These are phyloP conservation scores for Microctonus brassicae DNA, from an alignment of 2,888 invertebrate species.

Conservation along the genomic window DNA sequence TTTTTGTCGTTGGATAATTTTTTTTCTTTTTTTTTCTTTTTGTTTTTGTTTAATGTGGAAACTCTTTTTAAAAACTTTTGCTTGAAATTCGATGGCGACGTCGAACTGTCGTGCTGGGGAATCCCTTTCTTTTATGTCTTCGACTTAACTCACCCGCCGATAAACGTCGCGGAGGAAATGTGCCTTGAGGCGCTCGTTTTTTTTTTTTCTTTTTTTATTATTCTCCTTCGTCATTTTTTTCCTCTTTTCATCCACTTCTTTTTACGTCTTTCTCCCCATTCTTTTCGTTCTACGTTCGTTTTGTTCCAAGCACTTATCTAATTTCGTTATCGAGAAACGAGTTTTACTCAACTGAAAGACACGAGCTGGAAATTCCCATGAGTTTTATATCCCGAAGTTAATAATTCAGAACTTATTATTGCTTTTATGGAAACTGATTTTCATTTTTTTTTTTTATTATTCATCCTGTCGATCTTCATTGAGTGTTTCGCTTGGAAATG, in stretches of 20 bases:
- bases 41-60: not conserved
- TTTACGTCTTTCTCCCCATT: constrained; percentile 9
- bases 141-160: constrained; percentile 3
- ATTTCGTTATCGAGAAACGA: constrained; percentile 16
- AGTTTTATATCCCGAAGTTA: constrained; percentile 3
- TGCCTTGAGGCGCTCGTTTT: constrained; percentile 19
- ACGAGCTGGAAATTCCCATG: not conserved
- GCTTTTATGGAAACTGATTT: not conserved
- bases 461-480: constrained; percentile 1
- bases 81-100: constrained; percentile 4
- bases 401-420: constrained; percentile 14
- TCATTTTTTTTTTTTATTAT: not conserved
- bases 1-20: too few relatives aligned
- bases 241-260: not conserved
- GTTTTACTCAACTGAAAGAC: constrained; percentile 2
- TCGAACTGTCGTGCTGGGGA: constrained; percentile 6
- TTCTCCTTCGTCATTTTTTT: not conserved
- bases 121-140: constrained; percentile 11
- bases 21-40: not conserved
- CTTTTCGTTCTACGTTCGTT: constrained; percentile 9
- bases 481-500: not conserved
- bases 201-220: constrained; percentile 8
- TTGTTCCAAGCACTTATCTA: constrained; percentile 15
- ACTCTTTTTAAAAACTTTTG: constrained; percentile 6
- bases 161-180: constrained; percentile 23